Percentiles rank a stretch among this genome's conserved stretches.
These are phyloP conservation scores for Scolopax rusticola DNA, from an alignment of 2,797 vertebrate species.

Conservation along the genomic window DNA sequence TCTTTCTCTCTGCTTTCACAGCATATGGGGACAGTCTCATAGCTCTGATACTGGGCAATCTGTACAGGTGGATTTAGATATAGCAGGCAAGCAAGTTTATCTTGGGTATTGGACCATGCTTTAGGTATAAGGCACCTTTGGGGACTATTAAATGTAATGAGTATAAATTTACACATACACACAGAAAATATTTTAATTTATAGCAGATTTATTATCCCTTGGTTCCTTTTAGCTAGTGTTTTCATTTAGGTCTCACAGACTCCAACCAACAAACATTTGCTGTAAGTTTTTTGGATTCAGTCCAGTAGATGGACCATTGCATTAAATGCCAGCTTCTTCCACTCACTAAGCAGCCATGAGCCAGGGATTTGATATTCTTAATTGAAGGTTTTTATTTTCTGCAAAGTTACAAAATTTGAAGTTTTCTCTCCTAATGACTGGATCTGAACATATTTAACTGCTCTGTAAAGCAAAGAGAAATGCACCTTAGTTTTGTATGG, in stretches of 20 bases:
- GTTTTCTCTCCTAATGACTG: not conserved
- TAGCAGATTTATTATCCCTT: not conserved
- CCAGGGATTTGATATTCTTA: not conserved
- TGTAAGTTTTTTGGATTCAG: not conserved
- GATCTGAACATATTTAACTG: not conserved
- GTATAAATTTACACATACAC: not conserved
- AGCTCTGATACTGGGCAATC: not conserved
- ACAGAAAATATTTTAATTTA: not conserved
- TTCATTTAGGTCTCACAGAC: not conserved
- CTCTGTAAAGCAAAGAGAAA: not conserved
- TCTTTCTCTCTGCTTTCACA: not conserved
- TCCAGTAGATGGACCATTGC: not conserved
- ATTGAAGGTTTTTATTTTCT: not conserved
- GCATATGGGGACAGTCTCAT: not conserved
- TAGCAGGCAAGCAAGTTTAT: not conserved
- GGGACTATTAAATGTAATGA: not conserved
- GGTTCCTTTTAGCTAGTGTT: not conserved
- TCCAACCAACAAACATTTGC: not conserved
- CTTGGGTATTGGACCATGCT: not conserved
- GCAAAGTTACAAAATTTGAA: not conserved
- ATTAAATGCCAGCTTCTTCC: not conserved
- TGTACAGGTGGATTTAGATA: not conserved
- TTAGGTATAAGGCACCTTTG: not conserved
- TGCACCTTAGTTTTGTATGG: not conserved
- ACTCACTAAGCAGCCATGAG: not conserved